A percentile compares a stretch with the other conserved stretches of the same genome.
These are phyloP conservation scores for Orchesella flavescens DNA, from an alignment of 2,888 invertebrate species.

Conservation along the genomic window DNA sequence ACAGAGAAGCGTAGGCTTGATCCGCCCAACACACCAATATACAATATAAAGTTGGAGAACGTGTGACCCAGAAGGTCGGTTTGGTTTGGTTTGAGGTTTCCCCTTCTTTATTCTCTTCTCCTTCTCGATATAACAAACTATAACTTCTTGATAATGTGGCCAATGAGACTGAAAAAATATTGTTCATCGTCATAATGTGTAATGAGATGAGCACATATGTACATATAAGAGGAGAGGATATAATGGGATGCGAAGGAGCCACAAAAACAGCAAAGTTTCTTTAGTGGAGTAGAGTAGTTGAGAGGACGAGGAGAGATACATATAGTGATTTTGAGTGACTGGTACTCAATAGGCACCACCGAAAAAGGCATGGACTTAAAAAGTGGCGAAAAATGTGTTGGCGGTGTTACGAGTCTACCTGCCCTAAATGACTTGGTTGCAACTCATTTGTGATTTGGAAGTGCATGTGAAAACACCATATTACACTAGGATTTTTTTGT, in stretches of 20 bases:
- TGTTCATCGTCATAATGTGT: neutral
- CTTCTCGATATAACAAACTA: constrained; percentile 21
- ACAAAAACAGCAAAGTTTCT: neutral
- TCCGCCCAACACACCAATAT: constrained; percentile 63
- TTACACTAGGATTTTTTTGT: constrained; percentile 46
- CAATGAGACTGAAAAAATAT: constrained; percentile 34
- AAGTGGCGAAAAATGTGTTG: constrained; percentile 72
- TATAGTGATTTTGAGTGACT: constrained; percentile 60
- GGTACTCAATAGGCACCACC: constrained; percentile 67
- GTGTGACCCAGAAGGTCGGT: constrained; percentile 72
- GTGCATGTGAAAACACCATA: constrained; percentile 68
- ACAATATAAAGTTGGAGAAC: constrained; percentile 51
- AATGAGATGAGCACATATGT: constrained; percentile 17
- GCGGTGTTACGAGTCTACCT: constrained; percentile 71
- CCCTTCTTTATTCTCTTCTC: constrained; percentile 47
- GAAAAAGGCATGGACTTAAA: constrained; percentile 71
- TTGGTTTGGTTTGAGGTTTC: constrained; percentile 60
- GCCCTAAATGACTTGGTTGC: constrained; percentile 71
- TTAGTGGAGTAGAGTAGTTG: constrained; percentile 23
- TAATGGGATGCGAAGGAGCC: too few relatives aligned
- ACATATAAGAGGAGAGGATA: neutral
- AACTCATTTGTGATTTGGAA: constrained; percentile 71
- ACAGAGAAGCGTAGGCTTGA: constrained; percentile 70
- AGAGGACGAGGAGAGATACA: neutral
- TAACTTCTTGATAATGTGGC: constrained; percentile 4